Percentiles rank a stretch among this genome's conserved stretches.
Evolutionary conservation across 2,797 vertebrate species (phyloP).

Genomic region (Poliocrania exsul): DNA sequence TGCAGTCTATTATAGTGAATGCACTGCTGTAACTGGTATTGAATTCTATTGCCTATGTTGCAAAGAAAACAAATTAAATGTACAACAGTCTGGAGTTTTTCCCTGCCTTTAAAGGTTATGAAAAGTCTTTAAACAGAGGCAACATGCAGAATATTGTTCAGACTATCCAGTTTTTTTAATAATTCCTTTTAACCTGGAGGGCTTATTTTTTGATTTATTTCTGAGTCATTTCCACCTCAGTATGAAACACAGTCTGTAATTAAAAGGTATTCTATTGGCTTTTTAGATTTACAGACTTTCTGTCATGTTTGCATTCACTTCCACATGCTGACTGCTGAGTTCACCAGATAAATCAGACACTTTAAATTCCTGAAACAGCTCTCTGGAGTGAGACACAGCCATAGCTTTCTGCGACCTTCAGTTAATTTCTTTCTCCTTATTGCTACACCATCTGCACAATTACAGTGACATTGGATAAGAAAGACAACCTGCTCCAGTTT

Average conservation of each 20-base stretch:
- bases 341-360: not conserved
- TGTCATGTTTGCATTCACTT: not conserved
- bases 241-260: not conserved
- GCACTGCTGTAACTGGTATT: not conserved
- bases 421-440: not conserved
- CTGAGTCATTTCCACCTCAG: not conserved
- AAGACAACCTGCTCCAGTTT: not conserved
- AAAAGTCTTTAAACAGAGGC: not conserved
- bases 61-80: slow-evolving; percentile 4
- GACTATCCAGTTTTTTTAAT: not conserved
- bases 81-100: not conserved
- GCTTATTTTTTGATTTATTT: not conserved
- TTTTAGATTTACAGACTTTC: not conserved
- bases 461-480: not conserved
- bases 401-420: not conserved
- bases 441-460: not conserved
- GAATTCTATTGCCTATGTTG: not conserved
- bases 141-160: not conserved
- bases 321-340: not conserved
- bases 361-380: not conserved
- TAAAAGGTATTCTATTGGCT: not conserved
- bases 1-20: not conserved
- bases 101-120: not conserved
- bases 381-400: not conserved
- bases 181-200: not conserved